Percentiles rank a stretch among this genome's conserved stretches.
These are phyloP conservation scores for Ctenopoma multispine DNA, from an alignment of 2,797 vertebrate species.

Conservation along the genomic window DNA sequence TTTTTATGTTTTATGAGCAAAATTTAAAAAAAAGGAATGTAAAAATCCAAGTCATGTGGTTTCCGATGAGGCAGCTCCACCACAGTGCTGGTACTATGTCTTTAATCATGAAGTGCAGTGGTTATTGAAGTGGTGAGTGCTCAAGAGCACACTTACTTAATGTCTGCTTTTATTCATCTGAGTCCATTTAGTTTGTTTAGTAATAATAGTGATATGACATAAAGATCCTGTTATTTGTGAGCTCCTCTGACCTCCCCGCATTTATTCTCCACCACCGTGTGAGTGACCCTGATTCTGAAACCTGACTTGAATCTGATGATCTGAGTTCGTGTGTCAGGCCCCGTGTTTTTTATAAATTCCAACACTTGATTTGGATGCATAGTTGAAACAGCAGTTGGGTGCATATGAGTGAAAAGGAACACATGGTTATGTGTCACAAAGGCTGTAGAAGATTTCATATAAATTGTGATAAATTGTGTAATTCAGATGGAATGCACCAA, in stretches of 20 bases:
- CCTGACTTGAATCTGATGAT: slow-evolving; percentile 36
- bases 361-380: slow-evolving; percentile 32
- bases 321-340: slow-evolving; percentile 14
- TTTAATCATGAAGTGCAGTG: background rate
- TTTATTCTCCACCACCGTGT: slow-evolving; percentile 23
- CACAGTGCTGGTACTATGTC: background rate
- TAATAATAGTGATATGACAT: slow-evolving; percentile 28
- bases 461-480: slow-evolving; percentile 54
- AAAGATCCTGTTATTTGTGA: slow-evolving; percentile 6
- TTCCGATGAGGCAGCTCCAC: slow-evolving; percentile 28
- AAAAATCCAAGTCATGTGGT: slow-evolving; percentile 50
- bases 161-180: slow-evolving; percentile 24
- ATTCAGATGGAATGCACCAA: slow-evolving; percentile 51
- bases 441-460: slow-evolving; percentile 48
- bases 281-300: slow-evolving; percentile 41
- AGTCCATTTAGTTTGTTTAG: slow-evolving; percentile 20
- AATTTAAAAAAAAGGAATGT: slow-evolving; percentile 3
- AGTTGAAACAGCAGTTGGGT: slow-evolving; percentile 38
- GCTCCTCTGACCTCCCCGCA: background rate
- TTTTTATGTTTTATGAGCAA: slow-evolving; percentile 12
- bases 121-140: background rate
- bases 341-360: slow-evolving; percentile 48
- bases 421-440: slow-evolving; percentile 50
- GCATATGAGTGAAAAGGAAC: slow-evolving; percentile 48
- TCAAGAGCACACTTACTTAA: background rate